Evolutionary conservation across 2,888 invertebrate species (phyloP), one percentile per base, ranked within the genome.

Genomic region (Epistrophella euchroma): DNA sequence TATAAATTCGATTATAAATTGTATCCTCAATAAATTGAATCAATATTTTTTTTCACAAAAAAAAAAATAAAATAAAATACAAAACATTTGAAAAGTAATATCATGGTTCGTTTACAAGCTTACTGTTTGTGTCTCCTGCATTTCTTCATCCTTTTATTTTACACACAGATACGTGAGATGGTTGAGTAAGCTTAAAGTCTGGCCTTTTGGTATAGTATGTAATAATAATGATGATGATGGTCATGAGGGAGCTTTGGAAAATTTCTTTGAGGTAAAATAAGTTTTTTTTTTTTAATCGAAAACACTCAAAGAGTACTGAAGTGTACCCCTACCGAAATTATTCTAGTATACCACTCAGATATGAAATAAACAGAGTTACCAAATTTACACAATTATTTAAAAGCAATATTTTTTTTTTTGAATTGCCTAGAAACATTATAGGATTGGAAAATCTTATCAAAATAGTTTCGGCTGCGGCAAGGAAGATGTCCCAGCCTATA

Each of bases 1-100:
- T 79, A 84, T 71, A 70, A 75, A 75, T 84, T 84, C 83, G 73
- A 84, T 84, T 84, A 84, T 64, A 45, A 78, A 79, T 45, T 78
- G 64, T 79, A 84, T 79, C 74, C 70, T 56, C 70, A 35, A 64
- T 83, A 75, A 78, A 84, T 78, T 84, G 83, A 79, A 84, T 84
- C 74, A 79, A 84, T 84, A 79, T 74, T 79, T 78, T 78, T 83
- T 78, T 68, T 62, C 40, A 72, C 60, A 72, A 35, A 37, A 11
- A 35, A 56, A 17, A 28, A 56, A 58, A 32, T 4, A 58, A n/a
- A 50, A 4, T 60, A 72, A 25, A 45, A n/a, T n/a, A 43, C 10
- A 43, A 22, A 62, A 62, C 25, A 62, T 25, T 43, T 4, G 15
- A 40, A 62, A 62, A 43, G 43, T 43, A 28, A 25, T 40, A 62